A percentile compares a stretch with the other conserved stretches of the same genome.
Evolutionary conservation across 2,888 invertebrate species (phyloP).

Genomic region (Anoncus sp.): DNA sequence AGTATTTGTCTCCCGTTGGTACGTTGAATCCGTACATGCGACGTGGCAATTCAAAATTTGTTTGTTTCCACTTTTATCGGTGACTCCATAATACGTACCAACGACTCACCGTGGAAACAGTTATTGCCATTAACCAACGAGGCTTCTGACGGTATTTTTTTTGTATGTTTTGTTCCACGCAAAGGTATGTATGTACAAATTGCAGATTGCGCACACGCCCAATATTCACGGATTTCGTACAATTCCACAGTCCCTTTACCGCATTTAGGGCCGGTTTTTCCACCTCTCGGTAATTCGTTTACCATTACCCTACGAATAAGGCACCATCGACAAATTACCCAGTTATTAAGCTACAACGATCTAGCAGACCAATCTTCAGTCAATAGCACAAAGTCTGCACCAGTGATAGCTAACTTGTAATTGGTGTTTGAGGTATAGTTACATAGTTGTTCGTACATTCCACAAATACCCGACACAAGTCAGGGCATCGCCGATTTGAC

Average conservation of each 20-base stretch:
- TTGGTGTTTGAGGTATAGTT: conserved; percentile 75
- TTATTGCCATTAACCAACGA: conserved; percentile 70
- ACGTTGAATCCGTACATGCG: conserved; percentile 61
- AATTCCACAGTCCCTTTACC: conserved; percentile 76
- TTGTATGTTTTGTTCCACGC: conserved; percentile 63
- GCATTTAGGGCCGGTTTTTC: no score
- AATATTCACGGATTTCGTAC: conserved; percentile 71
- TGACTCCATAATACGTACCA: conserved; percentile 49
- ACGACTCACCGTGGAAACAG: conserved; percentile 68
- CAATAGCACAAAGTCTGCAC: conserved; percentile 72
- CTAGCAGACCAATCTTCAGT: conserved; percentile 75
- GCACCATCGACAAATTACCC: conserved; percentile 83
- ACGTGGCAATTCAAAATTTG: conserved; percentile 56
- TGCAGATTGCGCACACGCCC: conserved; percentile 77
- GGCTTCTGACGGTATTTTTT: conserved; percentile 40
- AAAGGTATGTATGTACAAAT: conserved; percentile 78
- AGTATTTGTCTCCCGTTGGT: conserved; percentile 78
- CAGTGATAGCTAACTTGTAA: conserved; percentile 73
- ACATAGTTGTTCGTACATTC: conserved; percentile 55
- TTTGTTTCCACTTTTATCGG: conserved; percentile 42
- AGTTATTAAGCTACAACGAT: conserved; percentile 77
- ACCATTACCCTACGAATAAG: conserved; percentile 79
- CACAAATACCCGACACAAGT: no score
- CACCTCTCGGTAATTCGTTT: no score
- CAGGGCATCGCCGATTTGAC: no score